Base-by-base conservation (phyloP, 2,797 vertebrate genomes). In the Pogoniulus pusillus region DNA sequence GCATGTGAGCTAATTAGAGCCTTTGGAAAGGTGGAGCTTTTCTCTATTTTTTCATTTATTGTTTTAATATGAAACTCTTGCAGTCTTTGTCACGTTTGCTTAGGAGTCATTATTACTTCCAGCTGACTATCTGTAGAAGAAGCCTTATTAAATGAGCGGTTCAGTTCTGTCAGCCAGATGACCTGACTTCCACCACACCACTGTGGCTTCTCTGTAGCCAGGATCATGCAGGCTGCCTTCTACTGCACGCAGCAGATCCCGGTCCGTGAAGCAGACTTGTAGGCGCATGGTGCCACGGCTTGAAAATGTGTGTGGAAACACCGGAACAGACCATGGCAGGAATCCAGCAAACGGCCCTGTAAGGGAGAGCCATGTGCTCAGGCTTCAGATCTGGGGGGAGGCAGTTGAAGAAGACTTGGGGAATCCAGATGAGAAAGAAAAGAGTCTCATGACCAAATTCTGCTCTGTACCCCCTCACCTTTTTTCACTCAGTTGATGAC, bases 11-110 rank as follows among this genome's bases (percentile, higher is more conserved):
- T 96, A 91, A 93, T 95, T 93, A 89, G 87, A 93, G 89, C 74
- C 89, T 85, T 97, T 94, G 97, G 96, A 96, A 97, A 96, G 86
- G 74, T 91, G 83, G 91, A 95, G 78, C 63, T 94, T 95, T 95
- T 93, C 84, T 95, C 72, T 87, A 60, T 88, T 94, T 93, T 96
- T 93, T 89, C 93, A 87, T 96, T 96, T 69, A 12, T 93, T 96
- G 94, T 85, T 87, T 43, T 41, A 70, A 93, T 96, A 95, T 96
- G 96, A 94, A 96, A 96, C 94, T 97, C 94, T 91, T 91, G 74
- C 35, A 78, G 94, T 85, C 93, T 97, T 95, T 97, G 96, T 96
- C 96, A 94, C 94, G 78, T 93, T 82, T 94, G 70, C 89, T 89
- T 85, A 43, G 71, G 75, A 91, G 74, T 85, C 80, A 53, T 96